Conservation (phyloP, 2,888 invertebrate genomes). For the Leucophenga maculata region DNA sequence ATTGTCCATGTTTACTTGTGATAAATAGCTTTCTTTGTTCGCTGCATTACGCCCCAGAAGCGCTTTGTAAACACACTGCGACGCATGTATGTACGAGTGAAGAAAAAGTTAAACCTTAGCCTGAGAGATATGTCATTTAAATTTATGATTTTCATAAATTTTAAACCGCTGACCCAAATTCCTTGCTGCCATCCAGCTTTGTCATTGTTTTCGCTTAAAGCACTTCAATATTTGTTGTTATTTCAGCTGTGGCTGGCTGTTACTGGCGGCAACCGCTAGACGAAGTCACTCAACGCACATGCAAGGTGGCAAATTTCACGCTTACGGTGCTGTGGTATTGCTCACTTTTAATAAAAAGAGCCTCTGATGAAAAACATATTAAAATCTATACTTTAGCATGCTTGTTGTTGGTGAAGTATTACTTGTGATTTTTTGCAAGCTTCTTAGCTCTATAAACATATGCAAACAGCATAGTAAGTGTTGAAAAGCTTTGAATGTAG, state of each 20-base stretch:
- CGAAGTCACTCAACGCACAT: conserved; percentile 14
- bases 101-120: neutral
- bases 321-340: neutral
- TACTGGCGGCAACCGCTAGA: neutral
- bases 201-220: conserved; percentile 1
- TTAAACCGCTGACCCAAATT: conserved; percentile 27
- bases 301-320: neutral
- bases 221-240: conserved; percentile 3
- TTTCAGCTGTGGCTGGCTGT: neutral
- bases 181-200: conserved; percentile 30
- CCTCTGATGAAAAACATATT: no score
- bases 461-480: no score
- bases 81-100: neutral
- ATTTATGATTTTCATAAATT: conserved; percentile 49
- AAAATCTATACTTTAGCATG: no score
- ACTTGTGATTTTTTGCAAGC: no score
- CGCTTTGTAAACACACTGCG: conserved; percentile 35
- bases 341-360: no score
- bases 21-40: conserved; percentile 47
- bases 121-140: conserved; percentile 42
- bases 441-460: no score
- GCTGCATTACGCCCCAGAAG: conserved; percentile 43
- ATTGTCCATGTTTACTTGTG: conserved; percentile 41
- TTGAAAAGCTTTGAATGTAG: no score
- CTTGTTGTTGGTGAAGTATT: no score